phyloP scores from a whole-genome alignment of 1,140 invertebrate species.

The Hyphantria cunea region DNA sequence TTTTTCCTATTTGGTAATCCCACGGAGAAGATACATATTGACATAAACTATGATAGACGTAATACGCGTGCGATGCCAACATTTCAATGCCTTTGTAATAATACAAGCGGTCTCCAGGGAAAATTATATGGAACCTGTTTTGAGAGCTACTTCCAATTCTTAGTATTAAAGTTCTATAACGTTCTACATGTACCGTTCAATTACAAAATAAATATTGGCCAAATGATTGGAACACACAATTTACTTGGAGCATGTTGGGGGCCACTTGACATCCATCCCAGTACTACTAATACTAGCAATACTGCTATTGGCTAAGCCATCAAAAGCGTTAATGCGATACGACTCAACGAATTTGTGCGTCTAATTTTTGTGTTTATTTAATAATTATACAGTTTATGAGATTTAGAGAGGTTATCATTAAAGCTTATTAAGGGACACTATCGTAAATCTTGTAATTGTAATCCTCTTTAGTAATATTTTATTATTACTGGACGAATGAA shows the following conservation, averaged over 20 bases:
- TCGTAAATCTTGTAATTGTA: background rate
- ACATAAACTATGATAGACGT: no score
- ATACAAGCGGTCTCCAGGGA: no score
- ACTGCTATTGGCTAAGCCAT: background rate
- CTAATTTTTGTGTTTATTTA: background rate
- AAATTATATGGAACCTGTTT: no score
- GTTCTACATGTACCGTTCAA: constrained; percentile 4
- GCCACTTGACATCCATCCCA: background rate
- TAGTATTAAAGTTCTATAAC: background rate
- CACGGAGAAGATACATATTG: no score
- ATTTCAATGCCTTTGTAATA: no score
- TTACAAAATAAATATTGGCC: constrained; percentile 29
- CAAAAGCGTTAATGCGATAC: constrained; percentile 3
- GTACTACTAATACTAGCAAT: no score
- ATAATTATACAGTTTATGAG: background rate
- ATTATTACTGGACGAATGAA: no score
- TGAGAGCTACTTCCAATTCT: no score
- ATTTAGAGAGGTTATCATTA: background rate
- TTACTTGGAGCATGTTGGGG: background rate
- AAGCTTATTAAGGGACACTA: background rate
- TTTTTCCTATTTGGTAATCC: no score
- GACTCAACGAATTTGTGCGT: constrained; percentile 1
- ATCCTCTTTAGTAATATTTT: background rate
- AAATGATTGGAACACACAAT: constrained; percentile 14
- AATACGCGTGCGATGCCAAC: no score